Evolutionary conservation across 1,140 invertebrate species (phyloP).

Genomic region (Drosophila biarmipes): DNA sequence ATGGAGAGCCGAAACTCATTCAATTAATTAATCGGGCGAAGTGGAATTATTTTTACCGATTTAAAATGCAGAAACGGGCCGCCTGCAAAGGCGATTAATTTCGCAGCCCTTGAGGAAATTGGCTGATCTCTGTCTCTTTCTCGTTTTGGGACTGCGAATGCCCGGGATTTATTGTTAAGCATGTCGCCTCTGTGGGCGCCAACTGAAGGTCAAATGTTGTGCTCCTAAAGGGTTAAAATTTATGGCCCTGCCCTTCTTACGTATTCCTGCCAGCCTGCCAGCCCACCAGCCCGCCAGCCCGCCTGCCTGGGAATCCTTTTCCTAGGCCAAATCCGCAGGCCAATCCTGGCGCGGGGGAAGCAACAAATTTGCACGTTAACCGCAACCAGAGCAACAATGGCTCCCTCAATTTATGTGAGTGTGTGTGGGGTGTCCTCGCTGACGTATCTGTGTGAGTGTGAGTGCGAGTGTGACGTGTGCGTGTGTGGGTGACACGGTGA

Average conservation of each 20-base stretch:
- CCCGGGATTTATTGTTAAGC: constrained; percentile 15
- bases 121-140: background rate
- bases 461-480: constrained; percentile 17
- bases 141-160: background rate
- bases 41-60: constrained; percentile 35
- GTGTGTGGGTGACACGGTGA: constrained; percentile 70
- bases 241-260: constrained; percentile 65
- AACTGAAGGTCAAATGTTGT: constrained; percentile 62
- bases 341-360: constrained; percentile 50
- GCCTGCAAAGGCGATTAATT: constrained; percentile 48
- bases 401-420: constrained; percentile 35
- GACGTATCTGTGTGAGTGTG: background rate
- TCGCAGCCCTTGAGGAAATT: constrained; percentile 21
- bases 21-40: constrained; percentile 52
- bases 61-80: constrained; percentile 37
- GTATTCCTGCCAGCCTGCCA: constrained; percentile 21
- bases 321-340: constrained; percentile 47
- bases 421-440: constrained; percentile 24
- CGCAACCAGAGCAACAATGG: constrained; percentile 51
- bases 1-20: constrained; percentile 40
- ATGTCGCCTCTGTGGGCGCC: background rate
- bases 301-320: constrained; percentile 39
- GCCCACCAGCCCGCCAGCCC: too few relatives aligned
- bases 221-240: constrained; percentile 81
- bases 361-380: constrained; percentile 70